phyloP scores from a whole-genome alignment of 2,888 invertebrate species.

The Panzeria rudis region DNA sequence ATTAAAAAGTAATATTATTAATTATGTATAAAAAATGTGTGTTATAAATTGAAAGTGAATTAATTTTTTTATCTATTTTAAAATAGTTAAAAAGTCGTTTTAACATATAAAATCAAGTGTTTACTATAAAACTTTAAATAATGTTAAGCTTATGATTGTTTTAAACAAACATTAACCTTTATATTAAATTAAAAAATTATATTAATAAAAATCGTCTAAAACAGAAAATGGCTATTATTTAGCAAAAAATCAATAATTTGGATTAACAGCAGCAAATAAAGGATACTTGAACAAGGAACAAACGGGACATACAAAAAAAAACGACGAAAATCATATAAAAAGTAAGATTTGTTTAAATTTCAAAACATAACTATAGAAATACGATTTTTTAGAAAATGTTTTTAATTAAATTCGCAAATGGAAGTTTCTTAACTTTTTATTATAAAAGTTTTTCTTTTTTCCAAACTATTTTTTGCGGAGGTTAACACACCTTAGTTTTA shows the following conservation, averaged over 20 bases:
- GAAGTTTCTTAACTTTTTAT: neutral
- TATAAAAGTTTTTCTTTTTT: constrained; percentile 28
- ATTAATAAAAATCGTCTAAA: constrained; percentile 10
- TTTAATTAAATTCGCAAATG: neutral
- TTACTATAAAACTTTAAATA: constrained; percentile 13
- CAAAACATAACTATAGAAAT: neutral
- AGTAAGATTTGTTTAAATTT: constrained; percentile 41
- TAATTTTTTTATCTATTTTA: neutral
- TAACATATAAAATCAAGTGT: constrained; percentile 43
- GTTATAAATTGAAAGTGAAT: neutral
- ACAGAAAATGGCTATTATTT: constrained; percentile 7
- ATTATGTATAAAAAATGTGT: constrained; percentile 9
- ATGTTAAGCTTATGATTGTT: neutral
- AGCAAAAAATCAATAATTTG: constrained; percentile 80
- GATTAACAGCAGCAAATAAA: constrained; percentile 78
- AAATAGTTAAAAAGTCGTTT: neutral
- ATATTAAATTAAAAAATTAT: constrained; percentile 29
- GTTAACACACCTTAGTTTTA: constrained; percentile 73
- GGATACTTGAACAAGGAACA: constrained; percentile 68
- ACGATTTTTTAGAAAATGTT: neutral
- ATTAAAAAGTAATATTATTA: neutral
- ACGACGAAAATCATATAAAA: constrained; percentile 29
- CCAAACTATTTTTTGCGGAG: constrained; percentile 58
- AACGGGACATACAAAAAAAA: constrained; percentile 53
- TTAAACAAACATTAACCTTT: constrained; percentile 11